Base-by-base conservation (phyloP, 2,888 invertebrate species). In the Eurytoma adleriae region DNA sequence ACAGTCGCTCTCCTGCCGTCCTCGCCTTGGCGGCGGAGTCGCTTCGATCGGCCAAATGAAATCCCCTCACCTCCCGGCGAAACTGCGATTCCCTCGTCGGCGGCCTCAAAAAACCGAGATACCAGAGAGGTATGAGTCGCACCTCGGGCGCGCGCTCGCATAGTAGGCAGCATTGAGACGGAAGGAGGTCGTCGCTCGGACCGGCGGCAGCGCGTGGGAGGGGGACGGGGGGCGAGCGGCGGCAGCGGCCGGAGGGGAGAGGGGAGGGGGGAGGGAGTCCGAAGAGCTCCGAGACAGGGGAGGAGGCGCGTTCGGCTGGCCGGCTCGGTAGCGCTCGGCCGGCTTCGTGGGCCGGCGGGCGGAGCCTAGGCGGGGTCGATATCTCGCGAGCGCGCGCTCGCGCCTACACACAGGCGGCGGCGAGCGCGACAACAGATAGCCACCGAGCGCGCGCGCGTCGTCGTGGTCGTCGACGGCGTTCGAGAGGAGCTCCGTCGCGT, bases 361-460 rank as follows among this genome's bases (percentile, higher is more conserved):
- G 89, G 89, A 88, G 89, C 89, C 85, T 87, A 89, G 89, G 89
- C 89, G 89, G 89, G 89, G 89, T 89, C 89, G 89, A 89, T 89
- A 89, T 79, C 80, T 79, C 57, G 61, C 16, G 48, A 61, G 27
- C 70, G 18, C 50, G 64, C 68, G 27, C 50, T 40, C 61, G 24
- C 67, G 72, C 78, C 24, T 20, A 12, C 68, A 14, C 50, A 14
- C 56, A 12, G 14, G 50, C 18, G 24, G 18, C 54, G 57, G 62
- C 62, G 70, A 48, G 71, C 52, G 75, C 59, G 61, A 78, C 72
- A 74, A 80, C 80, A 78, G 75, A 81, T 78, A 81, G 81, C 81
- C 78, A 64, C 73, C 64, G 40, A 69, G 68, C 68, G 50, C 71
- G 80, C 72, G 74, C 66, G 67, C 73, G 69, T 68, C 68, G 67